phyloP scores from a whole-genome alignment of 2,888 invertebrate genomes.

The Lasioglossum villosulum region DNA sequence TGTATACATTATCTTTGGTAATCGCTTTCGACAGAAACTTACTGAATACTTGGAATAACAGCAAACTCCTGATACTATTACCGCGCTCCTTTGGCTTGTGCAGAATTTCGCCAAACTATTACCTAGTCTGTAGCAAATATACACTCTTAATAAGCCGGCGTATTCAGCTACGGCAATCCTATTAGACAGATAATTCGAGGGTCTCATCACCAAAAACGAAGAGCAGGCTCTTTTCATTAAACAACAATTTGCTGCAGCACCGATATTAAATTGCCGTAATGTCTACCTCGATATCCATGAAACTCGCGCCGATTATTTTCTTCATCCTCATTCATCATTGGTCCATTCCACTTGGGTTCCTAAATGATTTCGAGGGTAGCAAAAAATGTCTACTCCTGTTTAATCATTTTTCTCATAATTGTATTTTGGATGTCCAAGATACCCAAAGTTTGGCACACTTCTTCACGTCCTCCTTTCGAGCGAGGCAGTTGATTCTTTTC shows the following conservation, averaged over 20 bases:
- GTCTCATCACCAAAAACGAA: background rate
- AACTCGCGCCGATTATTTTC: background rate
- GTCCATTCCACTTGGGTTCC: background rate
- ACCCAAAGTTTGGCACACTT: too few species aligned
- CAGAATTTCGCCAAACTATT: constrained; percentile 27
- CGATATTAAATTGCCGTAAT: background rate
- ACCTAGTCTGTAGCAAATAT: background rate
- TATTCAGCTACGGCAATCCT: constrained; percentile 32
- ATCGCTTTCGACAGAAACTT: constrained; percentile 49
- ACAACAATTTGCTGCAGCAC: background rate
- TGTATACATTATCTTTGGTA: constrained; percentile 32
- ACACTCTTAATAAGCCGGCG: constrained; percentile 3
- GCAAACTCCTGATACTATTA: constrained; percentile 47
- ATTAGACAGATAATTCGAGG: constrained; percentile 35
- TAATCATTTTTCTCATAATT: too few species aligned
- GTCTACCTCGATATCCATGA: background rate
- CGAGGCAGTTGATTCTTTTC: background rate
- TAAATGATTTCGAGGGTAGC: background rate
- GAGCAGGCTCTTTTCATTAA: background rate
- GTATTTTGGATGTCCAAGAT: too few species aligned
- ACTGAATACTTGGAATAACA: constrained; percentile 48
- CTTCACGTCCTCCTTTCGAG: background rate
- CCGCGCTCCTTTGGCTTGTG: constrained; percentile 38
- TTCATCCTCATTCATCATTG: background rate
- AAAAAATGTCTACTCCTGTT: background rate